Evolutionary conservation across 1,140 invertebrate species (phyloP), one percentile per base, ranked within the genome.

Genomic region (Aphelinus atriplicis): DNA sequence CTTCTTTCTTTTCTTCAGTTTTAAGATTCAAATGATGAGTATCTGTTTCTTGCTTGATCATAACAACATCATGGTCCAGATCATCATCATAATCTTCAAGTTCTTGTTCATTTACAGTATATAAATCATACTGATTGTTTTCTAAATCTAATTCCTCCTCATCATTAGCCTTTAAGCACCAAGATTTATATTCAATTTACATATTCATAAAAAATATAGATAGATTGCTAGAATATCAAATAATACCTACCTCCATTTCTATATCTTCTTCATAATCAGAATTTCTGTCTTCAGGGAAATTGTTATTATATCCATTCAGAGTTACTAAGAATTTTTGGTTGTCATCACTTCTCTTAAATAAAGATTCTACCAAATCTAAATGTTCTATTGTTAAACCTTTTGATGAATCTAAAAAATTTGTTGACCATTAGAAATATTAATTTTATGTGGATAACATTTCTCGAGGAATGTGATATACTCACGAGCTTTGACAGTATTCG

Each of bases 241-340:
- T 26, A 45, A 55, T 71, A 72, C 61, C 74, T 84, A 88, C 86
- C 84, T 88, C 84, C 81, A 87, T 83, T 78, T 86, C 86, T 51
- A 86, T 75, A 50, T 74, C 80, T 70, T 86, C 85, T 46, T 87
- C 84, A 46, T 87, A 84, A 10, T 87, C 86, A 26, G 81, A 84
- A 26, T 67, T 75, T 66, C 81, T 82, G 45, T 87, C 81, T 73
- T 85, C 84, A 50, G 77, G 51, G 26, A 80, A 68, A 71, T 87
- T 85, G 71, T 85, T 85, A 64, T 86, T 86, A 60, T 87, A 87
- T 70, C 87, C 87, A 74, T 88, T 88, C 45, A 88, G 71, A 3
- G 87, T 88, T 58, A 88, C 86, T 78, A 88, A 78, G 80, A 88
- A 88, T 77, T 87, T 87, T 75, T 86, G 87, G 77, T 83, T 87